phyloP scores from a whole-genome alignment of 1,140 invertebrate genomes.

The Drosophila repleta region DNA sequence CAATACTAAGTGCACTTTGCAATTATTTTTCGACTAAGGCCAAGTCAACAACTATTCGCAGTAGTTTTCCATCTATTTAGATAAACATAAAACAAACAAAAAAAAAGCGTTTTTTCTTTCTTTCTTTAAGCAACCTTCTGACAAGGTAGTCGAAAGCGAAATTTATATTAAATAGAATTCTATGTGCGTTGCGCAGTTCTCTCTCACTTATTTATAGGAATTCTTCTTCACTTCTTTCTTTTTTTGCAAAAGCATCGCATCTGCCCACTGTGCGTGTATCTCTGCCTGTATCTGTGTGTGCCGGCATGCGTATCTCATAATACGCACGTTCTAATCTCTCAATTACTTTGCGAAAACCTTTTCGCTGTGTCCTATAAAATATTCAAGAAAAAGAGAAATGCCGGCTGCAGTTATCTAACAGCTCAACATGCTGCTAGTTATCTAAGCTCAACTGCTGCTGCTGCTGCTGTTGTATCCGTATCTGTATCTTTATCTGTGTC shows the following conservation, averaged over 20 bases:
- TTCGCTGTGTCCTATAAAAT: slow-evolving; percentile 35
- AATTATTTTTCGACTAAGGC: background rate
- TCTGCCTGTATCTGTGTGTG: slow-evolving; percentile 19
- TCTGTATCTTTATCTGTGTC: slow-evolving; percentile 12
- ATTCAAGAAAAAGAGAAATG: slow-evolving; percentile 24
- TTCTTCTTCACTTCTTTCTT: slow-evolving; percentile 1
- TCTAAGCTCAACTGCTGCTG: slow-evolving; percentile 43
- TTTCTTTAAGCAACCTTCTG: slow-evolving; percentile 5
- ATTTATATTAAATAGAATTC: slow-evolving; percentile 36
- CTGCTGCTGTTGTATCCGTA: slow-evolving; percentile 3
- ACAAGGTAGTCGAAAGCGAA: slow-evolving; percentile 30
- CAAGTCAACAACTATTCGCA: slow-evolving; percentile 2
- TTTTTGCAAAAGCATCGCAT: slow-evolving; percentile 21
- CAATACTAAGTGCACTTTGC: slow-evolving; percentile 8
- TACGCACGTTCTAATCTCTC: slow-evolving; percentile 41
- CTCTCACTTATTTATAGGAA: slow-evolving; percentile 35
- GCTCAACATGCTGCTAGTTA: slow-evolving; percentile 37
- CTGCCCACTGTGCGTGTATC: background rate
- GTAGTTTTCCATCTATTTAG: slow-evolving; percentile 33
- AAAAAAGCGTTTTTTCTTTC: background rate
- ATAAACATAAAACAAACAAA: slow-evolving; percentile 23
- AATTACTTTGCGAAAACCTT: slow-evolving; percentile 40
- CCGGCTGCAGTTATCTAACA: slow-evolving; percentile 69
- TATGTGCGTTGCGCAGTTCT: slow-evolving; percentile 22
- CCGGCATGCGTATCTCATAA: slow-evolving; percentile 33